Evolutionary conservation across 1,140 invertebrate genomes (phyloP).

Genomic region (Drosophila dunni): DNA sequence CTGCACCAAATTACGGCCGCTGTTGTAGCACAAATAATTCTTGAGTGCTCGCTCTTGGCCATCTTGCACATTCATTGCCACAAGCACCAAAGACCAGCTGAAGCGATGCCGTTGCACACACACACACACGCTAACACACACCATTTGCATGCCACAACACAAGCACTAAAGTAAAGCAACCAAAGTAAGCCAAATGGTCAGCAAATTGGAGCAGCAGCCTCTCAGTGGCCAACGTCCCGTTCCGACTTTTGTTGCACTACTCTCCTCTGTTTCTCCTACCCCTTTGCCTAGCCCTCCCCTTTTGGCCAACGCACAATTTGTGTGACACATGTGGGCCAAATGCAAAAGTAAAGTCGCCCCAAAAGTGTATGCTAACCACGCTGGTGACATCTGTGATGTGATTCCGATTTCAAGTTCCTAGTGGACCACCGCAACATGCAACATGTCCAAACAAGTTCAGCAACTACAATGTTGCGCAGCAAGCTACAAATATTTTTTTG

Average conservation of each 20-base stretch:
- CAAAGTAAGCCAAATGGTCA: slow-evolving; percentile 77
- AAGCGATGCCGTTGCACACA: slow-evolving; percentile 51
- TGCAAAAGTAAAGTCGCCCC: slow-evolving; percentile 41
- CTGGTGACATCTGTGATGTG: slow-evolving; percentile 27
- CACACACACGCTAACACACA: no score
- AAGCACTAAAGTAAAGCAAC: neutral
- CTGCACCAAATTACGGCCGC: slow-evolving; percentile 16
- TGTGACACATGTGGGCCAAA: slow-evolving; percentile 73
- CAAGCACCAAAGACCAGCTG: neutral
- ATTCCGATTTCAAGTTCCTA: slow-evolving; percentile 12
- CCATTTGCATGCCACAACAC: slow-evolving; percentile 69
- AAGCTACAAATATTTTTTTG: neutral
- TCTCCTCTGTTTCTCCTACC: neutral
- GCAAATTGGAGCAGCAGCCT: slow-evolving; percentile 65
- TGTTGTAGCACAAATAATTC: slow-evolving; percentile 19
- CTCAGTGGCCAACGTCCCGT: slow-evolving; percentile 27
- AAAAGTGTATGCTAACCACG: slow-evolving; percentile 37
- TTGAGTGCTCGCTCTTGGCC: neutral
- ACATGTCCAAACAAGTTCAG: slow-evolving; percentile 1
- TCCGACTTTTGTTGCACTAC: slow-evolving; percentile 1
- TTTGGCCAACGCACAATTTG: slow-evolving; percentile 64
- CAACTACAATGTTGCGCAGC: slow-evolving; percentile 6
- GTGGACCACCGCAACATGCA: neutral
- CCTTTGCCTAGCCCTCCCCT: neutral
- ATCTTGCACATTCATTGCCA: slow-evolving; percentile 40